Conservation (phyloP, 37 sponge, comb jelly and placozoan genomes). For the Bolinopsis microptera region DNA sequence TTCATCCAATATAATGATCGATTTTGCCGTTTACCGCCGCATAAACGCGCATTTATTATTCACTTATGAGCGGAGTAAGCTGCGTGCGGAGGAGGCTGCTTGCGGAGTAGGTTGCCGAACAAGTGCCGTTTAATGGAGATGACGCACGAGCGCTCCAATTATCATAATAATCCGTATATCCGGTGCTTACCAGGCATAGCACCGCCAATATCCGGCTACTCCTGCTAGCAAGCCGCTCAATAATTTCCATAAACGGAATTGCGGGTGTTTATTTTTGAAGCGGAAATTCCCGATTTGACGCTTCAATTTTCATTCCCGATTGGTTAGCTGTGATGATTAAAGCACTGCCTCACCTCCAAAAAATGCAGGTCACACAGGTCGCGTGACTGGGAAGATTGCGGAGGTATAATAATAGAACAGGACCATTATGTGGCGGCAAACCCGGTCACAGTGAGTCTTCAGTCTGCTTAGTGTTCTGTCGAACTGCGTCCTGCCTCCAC, state of each 20-base stretch:
- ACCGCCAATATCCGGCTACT: neutral
- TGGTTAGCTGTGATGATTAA: neutral
- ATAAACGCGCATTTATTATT: neutral
- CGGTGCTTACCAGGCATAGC: neutral
- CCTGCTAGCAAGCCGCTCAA: neutral
- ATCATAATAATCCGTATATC: neutral
- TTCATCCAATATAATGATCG: no score
- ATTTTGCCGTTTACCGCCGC: no score
- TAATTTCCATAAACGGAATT: neutral
- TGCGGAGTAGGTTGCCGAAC: no score
- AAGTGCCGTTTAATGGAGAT: neutral
- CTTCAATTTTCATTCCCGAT: neutral
- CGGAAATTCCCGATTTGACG: neutral
- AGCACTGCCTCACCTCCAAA: neutral
- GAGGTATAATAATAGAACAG: neutral
- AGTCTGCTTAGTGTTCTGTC: no score
- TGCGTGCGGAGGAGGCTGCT: neutral
- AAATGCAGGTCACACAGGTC: neutral
- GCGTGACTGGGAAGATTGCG: no score
- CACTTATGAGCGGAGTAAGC: neutral
- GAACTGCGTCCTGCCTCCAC: no score
- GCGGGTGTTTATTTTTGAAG: neutral
- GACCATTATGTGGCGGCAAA: no score
- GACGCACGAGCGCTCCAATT: neutral
- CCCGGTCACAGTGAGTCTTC: no score